Evolutionary conservation across 1,140 invertebrate species (phyloP).

Genomic region (Bombus ignitus): DNA sequence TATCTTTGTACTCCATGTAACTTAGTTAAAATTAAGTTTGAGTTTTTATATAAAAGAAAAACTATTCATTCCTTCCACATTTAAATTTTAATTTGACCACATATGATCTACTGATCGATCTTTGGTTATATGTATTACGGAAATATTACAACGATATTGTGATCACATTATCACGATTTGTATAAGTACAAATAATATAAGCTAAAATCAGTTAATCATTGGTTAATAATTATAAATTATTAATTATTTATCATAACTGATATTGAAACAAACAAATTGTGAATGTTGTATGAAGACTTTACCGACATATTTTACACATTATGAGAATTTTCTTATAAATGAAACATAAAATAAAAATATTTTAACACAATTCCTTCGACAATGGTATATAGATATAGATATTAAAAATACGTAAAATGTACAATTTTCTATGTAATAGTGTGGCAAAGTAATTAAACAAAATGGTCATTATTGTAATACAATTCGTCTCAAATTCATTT

Average conservation of each 20-base stretch:
- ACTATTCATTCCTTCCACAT: background rate
- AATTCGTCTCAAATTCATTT: background rate
- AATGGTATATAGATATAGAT: background rate
- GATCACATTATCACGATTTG: background rate
- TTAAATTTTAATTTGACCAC: background rate
- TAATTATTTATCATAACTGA: background rate
- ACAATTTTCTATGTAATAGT: background rate
- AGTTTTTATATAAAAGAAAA: background rate
- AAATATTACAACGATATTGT: background rate
- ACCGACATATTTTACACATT: background rate
- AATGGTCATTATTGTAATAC: background rate
- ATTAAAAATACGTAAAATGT: background rate
- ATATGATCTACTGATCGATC: background rate
- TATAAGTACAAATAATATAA: slow-evolving; percentile 20
- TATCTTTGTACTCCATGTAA: background rate
- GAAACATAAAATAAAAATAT: background rate
- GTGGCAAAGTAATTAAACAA: background rate
- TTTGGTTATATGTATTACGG: background rate
- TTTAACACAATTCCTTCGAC: background rate
- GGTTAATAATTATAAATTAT: background rate
- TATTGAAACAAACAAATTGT: background rate
- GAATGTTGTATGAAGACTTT: background rate
- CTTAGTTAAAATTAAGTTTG: background rate
- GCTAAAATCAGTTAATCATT: background rate
- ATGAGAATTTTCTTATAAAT: background rate